Evolutionary conservation across 2,888 invertebrate genomes (phyloP), one percentile per base, ranked within the genome.

Genomic region (Acrobasis consociella): DNA sequence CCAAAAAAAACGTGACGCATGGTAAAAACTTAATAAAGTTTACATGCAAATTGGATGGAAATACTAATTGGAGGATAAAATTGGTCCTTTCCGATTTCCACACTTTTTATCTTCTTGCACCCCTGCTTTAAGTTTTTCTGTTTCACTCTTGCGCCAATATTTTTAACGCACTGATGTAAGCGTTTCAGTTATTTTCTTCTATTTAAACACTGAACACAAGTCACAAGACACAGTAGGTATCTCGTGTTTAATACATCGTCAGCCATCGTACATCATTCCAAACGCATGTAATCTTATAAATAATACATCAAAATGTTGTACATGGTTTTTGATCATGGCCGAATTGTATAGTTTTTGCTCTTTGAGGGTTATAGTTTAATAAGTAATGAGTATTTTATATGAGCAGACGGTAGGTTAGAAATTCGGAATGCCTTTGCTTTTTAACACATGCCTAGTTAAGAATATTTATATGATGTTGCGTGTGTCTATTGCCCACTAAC

Each of bases 31-130:
- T 31, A 7, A 31, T 31, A 5, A 5, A 31, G 5, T 31, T 31
- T 31, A 31, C 31, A 31, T 31, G 31, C 31, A 31, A 31, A 31
- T 31, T 31, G 31, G 31, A 2, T 8, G 31, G 31, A 31, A 31
- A 31, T 31, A 56, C 17, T 1, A 22, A 56, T 63, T 61, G 31
- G 37, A 52, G 46, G 51, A 31, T 56, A 11, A 46, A 56, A 56
- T 56, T 56, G 56, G 16, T n/a, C 38, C 49, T 49, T 64, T 62
- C 53, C 49, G 53, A 13, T 49, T 58, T 38, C 63, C 62, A 58
- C 59, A 59, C 46, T 59, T 63, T 64, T 55, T 15, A 39, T 60
- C 59, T 63, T 64, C 52, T 58, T 49, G 66, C 66, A 67, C 66
- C 61, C 38, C 59, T 64, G 56, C 37, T 61, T 66, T 65, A 58